Evolutionary conservation across 2,888 invertebrate genomes (phyloP), one percentile per base, ranked within the genome.

Genomic region (Clivina fossor): DNA sequence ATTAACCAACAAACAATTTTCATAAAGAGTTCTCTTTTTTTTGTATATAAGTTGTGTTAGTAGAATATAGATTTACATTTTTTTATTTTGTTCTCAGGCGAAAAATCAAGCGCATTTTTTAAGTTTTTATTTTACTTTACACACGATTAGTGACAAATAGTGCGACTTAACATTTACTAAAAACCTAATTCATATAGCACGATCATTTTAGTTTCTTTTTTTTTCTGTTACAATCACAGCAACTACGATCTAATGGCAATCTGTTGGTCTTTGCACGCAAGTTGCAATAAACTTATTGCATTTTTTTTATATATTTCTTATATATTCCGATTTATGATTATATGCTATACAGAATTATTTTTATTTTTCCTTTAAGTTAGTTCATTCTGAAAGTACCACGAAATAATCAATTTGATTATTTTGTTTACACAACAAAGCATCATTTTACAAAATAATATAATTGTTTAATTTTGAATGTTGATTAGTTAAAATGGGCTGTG

Each of bases 201-300:
- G 50, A 50, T 32, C 50, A 50, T 53, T 44, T 53, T 53, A 44
- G 44, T 53, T 51, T 53, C 41, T 30, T 35, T 44, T 53, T 53
- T 35, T 24, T 15, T 40, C 30, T 38, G 41, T 43, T 53, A 53
- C 53, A 53, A 53, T 53, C 53, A 53, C 53, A 53, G 44, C 53
- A 37, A 53, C 53, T 53, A 53, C 53, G 28, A 44, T 44, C 53
- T 53, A 53, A 53, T 53, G 53, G 44, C 53, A 53, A 43, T 53
- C 26, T 41, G 4, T 7, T 49, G 49, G 49, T 38, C 18, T 49
- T 35, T 49, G 49, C n/a, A 7, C 5, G 49, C 49, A 49, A 49
- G 49, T 49, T 49, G 49, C 40, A 13, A 26, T n/a, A 22, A 38
- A 38, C 28, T 49, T 49, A 49, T 47, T 47, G 47, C 47, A 33